phyloP scores from a whole-genome alignment of 30 jellyfish, hydroid and myxozoan species.

The Sanderia malayensis region DNA sequence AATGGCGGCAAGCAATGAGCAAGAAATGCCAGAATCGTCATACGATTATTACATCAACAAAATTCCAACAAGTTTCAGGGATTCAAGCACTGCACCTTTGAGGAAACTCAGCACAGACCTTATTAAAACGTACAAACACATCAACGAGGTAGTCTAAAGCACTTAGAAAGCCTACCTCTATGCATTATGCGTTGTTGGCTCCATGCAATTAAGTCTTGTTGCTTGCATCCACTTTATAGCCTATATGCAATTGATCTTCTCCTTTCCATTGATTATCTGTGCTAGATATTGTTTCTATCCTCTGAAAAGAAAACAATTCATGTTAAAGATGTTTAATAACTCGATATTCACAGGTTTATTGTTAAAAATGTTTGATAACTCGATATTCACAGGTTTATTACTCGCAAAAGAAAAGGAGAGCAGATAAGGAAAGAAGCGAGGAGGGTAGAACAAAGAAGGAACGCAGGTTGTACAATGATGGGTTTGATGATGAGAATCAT shows the following conservation, averaged over 20 bases:
- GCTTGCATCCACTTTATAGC: no score
- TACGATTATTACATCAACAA: slow-evolving; percentile 84
- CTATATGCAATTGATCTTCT: no score
- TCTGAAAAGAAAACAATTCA: no score
- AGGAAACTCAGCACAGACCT: slow-evolving; percentile 89
- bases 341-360: no score
- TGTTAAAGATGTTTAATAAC: no score
- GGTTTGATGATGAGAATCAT: slow-evolving; percentile 89
- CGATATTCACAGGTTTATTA: slow-evolving; percentile 95
- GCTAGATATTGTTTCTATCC: neutral
- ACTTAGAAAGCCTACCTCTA: no score
- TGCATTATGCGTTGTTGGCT: no score
- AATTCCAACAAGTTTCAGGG: slow-evolving; percentile 83
- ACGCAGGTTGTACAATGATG: slow-evolving; percentile 80
- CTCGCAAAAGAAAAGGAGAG: slow-evolving; percentile 88
- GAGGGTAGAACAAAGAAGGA: slow-evolving; percentile 85
- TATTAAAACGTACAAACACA: slow-evolving; percentile 89
- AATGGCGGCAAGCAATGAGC: slow-evolving; percentile 75
- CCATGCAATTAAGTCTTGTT: no score
- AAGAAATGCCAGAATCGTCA: slow-evolving; percentile 79
- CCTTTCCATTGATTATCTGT: no score
- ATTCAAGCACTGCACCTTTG: slow-evolving; percentile 93
- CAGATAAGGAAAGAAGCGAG: slow-evolving; percentile 83
- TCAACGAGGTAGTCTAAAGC: no score
- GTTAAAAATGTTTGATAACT: no score